These are phyloP conservation scores for Sylvilagus floridanus DNA, from an alignment of 2,797 vertebrate species.

Conservation along the genomic window DNA sequence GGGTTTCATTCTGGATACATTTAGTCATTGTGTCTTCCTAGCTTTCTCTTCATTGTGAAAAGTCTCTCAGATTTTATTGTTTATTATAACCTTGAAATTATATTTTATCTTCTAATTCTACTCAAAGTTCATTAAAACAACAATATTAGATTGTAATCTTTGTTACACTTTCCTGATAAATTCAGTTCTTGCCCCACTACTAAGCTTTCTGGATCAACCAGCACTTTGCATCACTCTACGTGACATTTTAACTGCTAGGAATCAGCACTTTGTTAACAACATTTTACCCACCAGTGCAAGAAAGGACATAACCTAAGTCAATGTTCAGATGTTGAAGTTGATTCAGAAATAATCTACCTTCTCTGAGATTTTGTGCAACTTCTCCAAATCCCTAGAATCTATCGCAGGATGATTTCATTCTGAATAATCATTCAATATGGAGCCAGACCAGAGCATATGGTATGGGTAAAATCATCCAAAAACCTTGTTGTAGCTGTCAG, in stretches of 20 bases:
- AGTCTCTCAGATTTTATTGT: not conserved
- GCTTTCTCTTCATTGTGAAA: not conserved
- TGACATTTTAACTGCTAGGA: not conserved
- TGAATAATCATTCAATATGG: not conserved
- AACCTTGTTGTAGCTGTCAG: not conserved
- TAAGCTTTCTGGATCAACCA: not conserved
- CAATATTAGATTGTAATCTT: constrained; percentile 42
- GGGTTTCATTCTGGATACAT: not conserved
- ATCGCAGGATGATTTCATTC: not conserved
- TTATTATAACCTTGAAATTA: constrained; percentile 20
- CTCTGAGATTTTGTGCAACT: not conserved
- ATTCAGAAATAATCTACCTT: constrained; percentile 4
- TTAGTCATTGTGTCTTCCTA: not conserved
- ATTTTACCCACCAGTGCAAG: not conserved
- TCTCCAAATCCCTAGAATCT: not conserved
- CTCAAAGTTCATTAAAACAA: constrained; percentile 14
- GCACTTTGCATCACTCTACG: not conserved
- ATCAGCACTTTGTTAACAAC: not conserved
- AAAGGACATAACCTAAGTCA: not conserved
- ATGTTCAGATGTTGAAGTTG: not conserved
- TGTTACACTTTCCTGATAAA: constrained; percentile 44
- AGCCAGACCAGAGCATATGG: accelerated
- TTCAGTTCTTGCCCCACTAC: not conserved
- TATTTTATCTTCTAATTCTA: not conserved
- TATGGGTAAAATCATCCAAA: not conserved